phyloP scores from a whole-genome alignment of 2,113 vertebrate species.

The Steatornis caripensis region DNA sequence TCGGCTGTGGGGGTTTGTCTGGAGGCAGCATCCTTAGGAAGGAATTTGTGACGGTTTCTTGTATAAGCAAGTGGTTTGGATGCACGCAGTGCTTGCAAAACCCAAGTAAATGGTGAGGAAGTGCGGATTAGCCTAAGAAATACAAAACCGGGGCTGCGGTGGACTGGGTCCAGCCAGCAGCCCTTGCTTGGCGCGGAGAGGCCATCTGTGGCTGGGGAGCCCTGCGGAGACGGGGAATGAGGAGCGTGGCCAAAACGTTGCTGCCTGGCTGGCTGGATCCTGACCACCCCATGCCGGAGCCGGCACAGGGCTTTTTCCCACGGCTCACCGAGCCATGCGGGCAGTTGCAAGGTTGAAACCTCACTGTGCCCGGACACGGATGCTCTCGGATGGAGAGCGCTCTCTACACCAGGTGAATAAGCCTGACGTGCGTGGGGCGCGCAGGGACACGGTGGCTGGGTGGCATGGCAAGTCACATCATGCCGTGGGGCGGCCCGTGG shows the following conservation, averaged over 20 bases:
- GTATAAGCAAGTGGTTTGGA: not conserved
- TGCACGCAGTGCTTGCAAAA: not conserved
- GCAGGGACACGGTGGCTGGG: accelerated
- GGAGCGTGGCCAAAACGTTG: not conserved
- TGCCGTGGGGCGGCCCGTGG: accelerated
- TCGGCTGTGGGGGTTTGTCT: not conserved
- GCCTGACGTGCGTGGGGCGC: accelerated
- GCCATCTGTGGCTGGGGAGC: not conserved
- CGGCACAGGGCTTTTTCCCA: not conserved
- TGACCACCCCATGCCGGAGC: not conserved
- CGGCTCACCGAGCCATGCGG: accelerated
- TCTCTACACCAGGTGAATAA: too few relatives aligned
- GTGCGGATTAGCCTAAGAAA: conserved; percentile 8
- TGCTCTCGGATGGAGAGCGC: too few relatives aligned
- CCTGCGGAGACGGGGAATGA: not conserved
- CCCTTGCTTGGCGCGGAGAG: not conserved
- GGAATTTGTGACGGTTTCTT: not conserved
- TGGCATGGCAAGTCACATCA: accelerated
- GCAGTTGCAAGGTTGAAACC: not conserved
- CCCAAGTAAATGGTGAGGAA: conserved; percentile 30
- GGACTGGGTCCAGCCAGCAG: not conserved
- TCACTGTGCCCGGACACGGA: not conserved
- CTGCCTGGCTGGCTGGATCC: not conserved
- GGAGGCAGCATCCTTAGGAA: not conserved
- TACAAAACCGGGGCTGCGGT: not conserved